Percentiles rank a stretch among this genome's conserved stretches.
phyloP scores from a whole-genome alignment of 2,797 vertebrate species.

The Acipenser transmontanus region DNA sequence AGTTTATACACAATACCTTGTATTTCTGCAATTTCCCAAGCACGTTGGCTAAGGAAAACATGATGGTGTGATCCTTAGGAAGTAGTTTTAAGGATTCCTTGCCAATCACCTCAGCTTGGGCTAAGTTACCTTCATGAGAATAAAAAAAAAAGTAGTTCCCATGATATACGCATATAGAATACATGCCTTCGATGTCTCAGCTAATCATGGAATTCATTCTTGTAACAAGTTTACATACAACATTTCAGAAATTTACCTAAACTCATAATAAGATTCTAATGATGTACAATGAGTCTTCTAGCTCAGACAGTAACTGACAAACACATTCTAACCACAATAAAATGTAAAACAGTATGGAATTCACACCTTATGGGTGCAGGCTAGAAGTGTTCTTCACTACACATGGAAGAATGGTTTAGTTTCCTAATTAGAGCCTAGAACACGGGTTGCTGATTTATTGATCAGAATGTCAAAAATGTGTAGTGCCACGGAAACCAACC shows the following conservation, averaged over 20 bases:
- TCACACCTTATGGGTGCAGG: constrained; percentile 10
- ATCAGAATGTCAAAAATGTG: constrained; percentile 62
- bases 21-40: constrained; percentile 95
- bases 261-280: too few species aligned
- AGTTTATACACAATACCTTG: constrained; percentile 59
- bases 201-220: too few species aligned
- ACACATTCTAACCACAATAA: constrained; percentile 2
- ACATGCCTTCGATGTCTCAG: too few species aligned
- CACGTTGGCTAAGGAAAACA: constrained; percentile 97
- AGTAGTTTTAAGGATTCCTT: constrained; percentile 88
- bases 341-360: constrained; percentile 2
- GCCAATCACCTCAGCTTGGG: constrained; percentile 90
- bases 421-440: constrained; percentile 69
- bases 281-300: too few species aligned
- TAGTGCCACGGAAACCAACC: constrained; percentile 55
- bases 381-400: constrained; percentile 50
- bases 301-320: background rate
- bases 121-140: constrained; percentile 77
- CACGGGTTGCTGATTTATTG: constrained; percentile 73
- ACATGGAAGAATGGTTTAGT: constrained; percentile 60
- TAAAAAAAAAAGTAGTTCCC: constrained; percentile 40
- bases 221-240: too few species aligned
- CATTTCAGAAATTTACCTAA: too few species aligned
- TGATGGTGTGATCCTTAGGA: constrained; percentile 91
- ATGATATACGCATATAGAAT: too few species aligned